Evolutionary conservation across 2,113 vertebrate species (phyloP), one percentile per base, ranked within the genome.

Genomic region (Falcunculus frontatus): DNA sequence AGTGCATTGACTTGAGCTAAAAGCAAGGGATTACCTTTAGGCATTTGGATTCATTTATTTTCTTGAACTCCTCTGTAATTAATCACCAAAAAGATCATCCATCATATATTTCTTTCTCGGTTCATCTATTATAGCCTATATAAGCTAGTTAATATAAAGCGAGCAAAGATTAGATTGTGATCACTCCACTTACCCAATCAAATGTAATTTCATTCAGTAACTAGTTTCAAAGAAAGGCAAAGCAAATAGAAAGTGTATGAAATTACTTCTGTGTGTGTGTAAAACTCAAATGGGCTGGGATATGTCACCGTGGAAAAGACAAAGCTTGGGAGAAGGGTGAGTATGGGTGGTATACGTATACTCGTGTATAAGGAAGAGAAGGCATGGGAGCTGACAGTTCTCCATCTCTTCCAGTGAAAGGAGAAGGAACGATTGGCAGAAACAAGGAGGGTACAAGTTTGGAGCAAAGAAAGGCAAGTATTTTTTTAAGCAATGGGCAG

Each of bases 251-350:
- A 77, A 42, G 7, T 18, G 3, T 37, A 46, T 53, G 37, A 81
- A 70, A 62, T 60, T 8, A 10, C 16, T 84, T 84, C 29, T 5
- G 0, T 16, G 6, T 74, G 41, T 60, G 13, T 1, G 0, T 27
- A 57, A 47, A 74, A 90, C 42, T 74, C 39, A 84, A 21, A 73
- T 35, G 30, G 37, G 2, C 15, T 70, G 37, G 25, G 17, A 46
- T 44, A 55, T 0, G 3, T 76, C 49, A 73, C 9, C 30, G 25
- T 17, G 19, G 21, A 20, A 78, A 67, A 75, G 20, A 63, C 9
- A 42, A 7, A 26, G 6, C 3, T 55, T 88, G 27, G 14, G 7
- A 85, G 46, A 89, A 75, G 11, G 2, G 7, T 6, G 4, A 47
- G 14, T 41, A 30, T 60, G 11, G 17, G 16, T 46, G 19, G 4